Base-by-base conservation (phyloP, 2,888 invertebrate genomes). In the Mythimna albipuncta region DNA sequence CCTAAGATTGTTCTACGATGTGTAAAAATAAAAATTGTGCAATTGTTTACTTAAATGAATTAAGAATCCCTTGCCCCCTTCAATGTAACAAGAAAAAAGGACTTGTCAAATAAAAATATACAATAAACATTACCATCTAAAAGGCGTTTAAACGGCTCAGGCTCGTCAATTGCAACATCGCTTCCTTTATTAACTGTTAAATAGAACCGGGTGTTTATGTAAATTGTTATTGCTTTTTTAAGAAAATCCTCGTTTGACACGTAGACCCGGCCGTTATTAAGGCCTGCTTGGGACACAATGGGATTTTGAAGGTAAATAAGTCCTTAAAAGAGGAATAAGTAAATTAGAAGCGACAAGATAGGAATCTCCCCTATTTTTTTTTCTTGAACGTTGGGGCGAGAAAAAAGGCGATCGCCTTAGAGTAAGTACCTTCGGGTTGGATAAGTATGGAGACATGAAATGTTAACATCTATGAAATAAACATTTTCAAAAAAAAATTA, bases 291-390 rank as follows among this genome's bases (percentile, higher is more conserved):
- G 92, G 93, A 91, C 94, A 96, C 96, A 96, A 96, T 96, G 94
- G 95, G 96, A 96, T 96, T 96, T 96, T 94, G 95, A 96, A 96
- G 95, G 97, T 97, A 97, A 97, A 97, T 97, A 97, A 97, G 97
- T 97, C 97, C 97, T 97, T 97, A 97, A 97, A 97, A 97, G 97
- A 97, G 97, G 97, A 97, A 97, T 97, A 97, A 97, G 97, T 97
- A 97, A 97, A 97, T 97, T 97, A 97, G 97, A 97, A 97, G 97
- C 97, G 97, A 95, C 97, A 97, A 97, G 97, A 98, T 97, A 97
- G 97, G 97, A 97, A 97, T 97, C 97, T 97, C 97, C 97, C 97
- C 97, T 96, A 96, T 96, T 19, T 47, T 96, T 97, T 85, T 94
- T 90, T 78, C 58, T 89, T 89, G 87, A 92, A 93, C 93, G 91